Percentiles rank a stretch among this genome's conserved stretches.
Evolutionary conservation across 2,797 vertebrate genomes (phyloP).

Genomic region (Synaphobranchus kaupii): DNA sequence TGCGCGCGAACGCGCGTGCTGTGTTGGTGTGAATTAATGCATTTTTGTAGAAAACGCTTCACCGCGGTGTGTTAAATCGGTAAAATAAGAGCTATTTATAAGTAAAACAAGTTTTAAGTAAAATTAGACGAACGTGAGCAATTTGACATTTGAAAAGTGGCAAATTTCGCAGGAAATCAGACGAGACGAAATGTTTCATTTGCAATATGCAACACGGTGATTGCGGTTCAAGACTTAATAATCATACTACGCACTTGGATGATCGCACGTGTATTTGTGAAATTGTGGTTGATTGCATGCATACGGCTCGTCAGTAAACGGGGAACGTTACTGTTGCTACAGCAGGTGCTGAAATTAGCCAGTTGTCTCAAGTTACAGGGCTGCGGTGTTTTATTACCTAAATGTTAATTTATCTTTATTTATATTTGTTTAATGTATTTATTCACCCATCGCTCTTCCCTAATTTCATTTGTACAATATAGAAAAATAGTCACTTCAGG

Average conservation of each 20-base stretch:
- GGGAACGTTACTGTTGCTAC: not conserved
- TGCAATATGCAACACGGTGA: not conserved
- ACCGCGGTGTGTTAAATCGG: conserved; percentile 22
- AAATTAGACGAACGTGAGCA: not conserved
- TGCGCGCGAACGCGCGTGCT: conserved; percentile 28
- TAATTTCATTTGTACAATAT: not conserved
- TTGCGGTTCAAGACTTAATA: not conserved
- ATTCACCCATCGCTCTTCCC: not conserved
- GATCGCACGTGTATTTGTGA: not conserved
- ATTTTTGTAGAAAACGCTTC: conserved; percentile 38
- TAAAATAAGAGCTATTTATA: not conserved
- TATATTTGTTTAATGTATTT: not conserved
- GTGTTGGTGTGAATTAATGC: conserved; percentile 53
- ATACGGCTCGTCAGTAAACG: not conserved
- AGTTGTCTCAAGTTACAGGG: not conserved
- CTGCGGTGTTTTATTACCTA: not conserved
- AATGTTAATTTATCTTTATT: not conserved
- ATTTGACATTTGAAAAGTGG: not conserved
- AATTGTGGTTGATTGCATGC: conserved; percentile 14
- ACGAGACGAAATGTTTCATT: conserved; percentile 14
- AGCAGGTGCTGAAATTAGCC: not conserved
- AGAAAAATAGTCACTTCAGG: not conserved
- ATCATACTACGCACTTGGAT: not conserved
- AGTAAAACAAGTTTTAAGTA: not conserved
- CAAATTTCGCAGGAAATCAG: not conserved